These are phyloP conservation scores for Ferdinandea cuprea DNA, from an alignment of 2,888 invertebrate genomes.

Conservation along the genomic window DNA sequence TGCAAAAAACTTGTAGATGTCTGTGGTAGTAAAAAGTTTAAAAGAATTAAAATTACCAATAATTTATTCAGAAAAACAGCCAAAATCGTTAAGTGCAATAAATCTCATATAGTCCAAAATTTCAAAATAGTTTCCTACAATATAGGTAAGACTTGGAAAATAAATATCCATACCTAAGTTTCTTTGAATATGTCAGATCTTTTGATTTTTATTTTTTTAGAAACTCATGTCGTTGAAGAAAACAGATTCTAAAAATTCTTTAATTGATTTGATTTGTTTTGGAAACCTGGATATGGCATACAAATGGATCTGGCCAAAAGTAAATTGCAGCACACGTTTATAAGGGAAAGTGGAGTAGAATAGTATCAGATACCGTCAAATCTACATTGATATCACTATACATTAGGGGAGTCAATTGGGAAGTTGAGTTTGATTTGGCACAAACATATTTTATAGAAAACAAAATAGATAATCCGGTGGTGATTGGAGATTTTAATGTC, in stretches of 20 bases:
- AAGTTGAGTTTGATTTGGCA: background rate
- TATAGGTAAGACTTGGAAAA: conserved; percentile 12
- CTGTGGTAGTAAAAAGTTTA: too few relatives aligned
- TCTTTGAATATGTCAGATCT: conserved; percentile 9
- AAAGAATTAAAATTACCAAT: too few relatives aligned
- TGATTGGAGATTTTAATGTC: conserved; percentile 5
- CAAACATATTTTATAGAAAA: conserved; percentile 12
- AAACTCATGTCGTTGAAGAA: conserved; percentile 6
- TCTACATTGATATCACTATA: conserved; percentile 4
- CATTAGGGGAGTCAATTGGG: background rate
- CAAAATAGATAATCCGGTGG: conserved; percentile 7
- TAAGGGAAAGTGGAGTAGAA: too few relatives aligned
- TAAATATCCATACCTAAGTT: conserved; percentile 8
- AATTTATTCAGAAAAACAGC: too few relatives aligned
- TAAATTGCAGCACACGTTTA: too few relatives aligned
- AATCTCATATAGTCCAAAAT: too few relatives aligned
- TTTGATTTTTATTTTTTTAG: conserved; percentile 5
- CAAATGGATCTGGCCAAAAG: conserved; percentile 9
- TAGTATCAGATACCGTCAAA: too few relatives aligned
- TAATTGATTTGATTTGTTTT: conserved; percentile 18
- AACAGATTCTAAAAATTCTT: conserved; percentile 3
- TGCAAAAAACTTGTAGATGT: too few relatives aligned
- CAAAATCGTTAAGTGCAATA: too few relatives aligned
- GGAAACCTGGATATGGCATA: conserved; percentile 1
- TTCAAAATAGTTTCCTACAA: too few relatives aligned